Percentiles rank a stretch among this genome's conserved stretches.
phyloP scores from a whole-genome alignment of 2,797 vertebrate genomes.

The Chaenodraco wilsoni region DNA sequence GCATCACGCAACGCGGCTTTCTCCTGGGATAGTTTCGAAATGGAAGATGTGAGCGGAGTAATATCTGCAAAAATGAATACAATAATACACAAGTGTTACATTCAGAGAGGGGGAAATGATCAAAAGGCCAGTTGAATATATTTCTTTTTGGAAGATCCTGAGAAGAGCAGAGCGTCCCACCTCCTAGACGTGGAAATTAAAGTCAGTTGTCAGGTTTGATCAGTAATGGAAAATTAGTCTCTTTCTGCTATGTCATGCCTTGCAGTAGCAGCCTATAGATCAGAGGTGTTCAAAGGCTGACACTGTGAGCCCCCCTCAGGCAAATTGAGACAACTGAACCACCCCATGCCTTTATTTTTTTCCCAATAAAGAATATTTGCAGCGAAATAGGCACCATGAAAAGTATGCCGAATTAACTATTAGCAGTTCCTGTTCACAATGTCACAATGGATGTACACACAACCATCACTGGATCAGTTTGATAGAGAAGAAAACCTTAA shows the following conservation, averaged over 20 bases:
- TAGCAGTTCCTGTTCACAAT: background rate
- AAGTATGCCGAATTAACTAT: background rate
- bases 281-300: background rate
- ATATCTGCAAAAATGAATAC: constrained; percentile 17
- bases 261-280: background rate
- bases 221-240: constrained; percentile 19
- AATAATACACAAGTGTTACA: constrained; percentile 1
- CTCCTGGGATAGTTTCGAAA: constrained; percentile 15
- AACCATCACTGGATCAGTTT: background rate
- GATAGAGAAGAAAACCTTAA: background rate
- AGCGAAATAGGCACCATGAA: background rate
- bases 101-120: constrained; percentile 12
- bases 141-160: background rate
- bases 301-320: too few species aligned
- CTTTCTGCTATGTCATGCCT: background rate
- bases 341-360: background rate
- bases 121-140: background rate
- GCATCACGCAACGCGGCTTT: constrained; percentile 27
- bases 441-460: background rate
- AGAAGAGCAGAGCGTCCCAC: background rate
- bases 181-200: constrained; percentile 34
- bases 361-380: too few species aligned
- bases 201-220: constrained; percentile 46
- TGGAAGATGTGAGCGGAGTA: constrained; percentile 3
- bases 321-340: background rate